phyloP scores from a whole-genome alignment of 1,140 invertebrate genomes.

The Euura lappo region DNA sequence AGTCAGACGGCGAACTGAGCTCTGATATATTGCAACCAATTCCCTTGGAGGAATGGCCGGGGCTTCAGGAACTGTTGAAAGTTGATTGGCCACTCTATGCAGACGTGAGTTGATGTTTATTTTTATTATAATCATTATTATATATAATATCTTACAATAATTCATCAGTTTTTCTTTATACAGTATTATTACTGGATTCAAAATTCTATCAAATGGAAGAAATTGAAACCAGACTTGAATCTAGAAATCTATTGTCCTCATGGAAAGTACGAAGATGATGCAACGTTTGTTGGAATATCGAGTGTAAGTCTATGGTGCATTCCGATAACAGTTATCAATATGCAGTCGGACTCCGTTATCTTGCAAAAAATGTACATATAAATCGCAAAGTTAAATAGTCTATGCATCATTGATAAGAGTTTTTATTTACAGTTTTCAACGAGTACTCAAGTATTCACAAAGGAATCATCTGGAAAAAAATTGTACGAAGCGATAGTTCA shows the following conservation, averaged over 20 bases:
- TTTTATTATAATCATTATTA: no score
- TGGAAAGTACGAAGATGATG: slow-evolving; percentile 1
- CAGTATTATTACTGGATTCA: not conserved
- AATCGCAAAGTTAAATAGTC: no score
- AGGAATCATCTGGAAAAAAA: not conserved
- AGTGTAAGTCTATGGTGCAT: not conserved
- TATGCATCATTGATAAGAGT: no score
- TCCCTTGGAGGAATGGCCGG: not conserved
- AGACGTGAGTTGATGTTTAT: not conserved
- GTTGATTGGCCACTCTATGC: not conserved
- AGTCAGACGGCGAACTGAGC: not conserved
- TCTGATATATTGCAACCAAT: not conserved
- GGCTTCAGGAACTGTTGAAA: not conserved
- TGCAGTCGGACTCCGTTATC: no score
- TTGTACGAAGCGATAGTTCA: not conserved
- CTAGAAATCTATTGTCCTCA: not conserved
- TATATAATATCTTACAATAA: no score
- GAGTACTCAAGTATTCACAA: not conserved
- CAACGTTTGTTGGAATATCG: not conserved
- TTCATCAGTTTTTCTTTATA: not conserved
- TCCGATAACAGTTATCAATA: not conserved
- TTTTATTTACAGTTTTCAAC: not conserved
- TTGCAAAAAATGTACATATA: no score
- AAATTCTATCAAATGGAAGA: not conserved
- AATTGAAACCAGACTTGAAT: not conserved